Conservation (phyloP, 1,140 invertebrate species). For the Anadara kagoshimensis region DNA sequence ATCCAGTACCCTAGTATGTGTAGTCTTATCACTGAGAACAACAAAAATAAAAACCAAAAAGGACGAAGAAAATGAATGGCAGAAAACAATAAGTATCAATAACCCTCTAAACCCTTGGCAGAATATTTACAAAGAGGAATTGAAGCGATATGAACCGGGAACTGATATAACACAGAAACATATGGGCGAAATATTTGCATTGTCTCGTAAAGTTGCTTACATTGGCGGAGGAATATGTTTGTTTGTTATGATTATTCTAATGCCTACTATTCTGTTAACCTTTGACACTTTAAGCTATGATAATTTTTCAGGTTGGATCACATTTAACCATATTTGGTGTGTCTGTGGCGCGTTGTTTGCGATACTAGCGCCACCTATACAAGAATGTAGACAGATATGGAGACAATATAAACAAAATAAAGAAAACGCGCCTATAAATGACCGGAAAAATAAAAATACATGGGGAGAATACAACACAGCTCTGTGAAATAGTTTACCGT, state of each 20-base stretch:
- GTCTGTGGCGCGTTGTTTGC: conserved; percentile 25
- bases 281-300: conserved; percentile 21
- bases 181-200: conserved; percentile 40
- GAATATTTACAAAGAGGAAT: conserved; percentile 63
- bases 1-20: conserved; percentile 3
- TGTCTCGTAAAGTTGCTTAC: conserved; percentile 22
- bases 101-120: conserved; percentile 72
- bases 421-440: background rate
- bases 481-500: too few relatives aligned
- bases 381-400: conserved; percentile 32
- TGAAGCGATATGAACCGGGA: conserved; percentile 37
- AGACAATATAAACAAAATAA: conserved; percentile 6
- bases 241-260: conserved; percentile 29
- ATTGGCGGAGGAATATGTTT: conserved; percentile 33
- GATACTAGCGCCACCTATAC: conserved; percentile 23
- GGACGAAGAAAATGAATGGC: conserved; percentile 61
- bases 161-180: conserved; percentile 23
- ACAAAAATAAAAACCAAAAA: conserved; percentile 1
- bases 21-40: conserved; percentile 19
- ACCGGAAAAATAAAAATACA: too few relatives aligned
- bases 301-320: conserved; percentile 29
- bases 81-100: conserved; percentile 71
- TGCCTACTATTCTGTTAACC: conserved; percentile 34
- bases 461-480: too few relatives aligned
- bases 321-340: conserved; percentile 22